phyloP scores from a whole-genome alignment of 1,140 invertebrate species.

The Capitella teleta region DNA sequence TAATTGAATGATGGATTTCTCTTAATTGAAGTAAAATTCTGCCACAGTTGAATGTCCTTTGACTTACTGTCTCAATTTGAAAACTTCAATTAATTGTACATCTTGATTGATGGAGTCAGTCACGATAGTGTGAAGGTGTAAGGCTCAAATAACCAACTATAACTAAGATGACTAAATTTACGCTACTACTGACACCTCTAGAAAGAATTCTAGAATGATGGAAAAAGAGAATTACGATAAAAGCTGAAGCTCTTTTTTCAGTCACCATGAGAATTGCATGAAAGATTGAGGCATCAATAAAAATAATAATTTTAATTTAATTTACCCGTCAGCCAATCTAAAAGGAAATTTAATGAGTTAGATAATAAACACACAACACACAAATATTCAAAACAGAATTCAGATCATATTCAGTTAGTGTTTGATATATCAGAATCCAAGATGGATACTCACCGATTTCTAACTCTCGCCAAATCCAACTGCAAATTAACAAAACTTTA shows the following conservation, averaged over 20 bases:
- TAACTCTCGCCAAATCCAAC: conserved; percentile 26
- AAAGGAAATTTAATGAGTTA: background rate
- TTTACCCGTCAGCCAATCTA: too few species aligned
- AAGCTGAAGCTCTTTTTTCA: background rate
- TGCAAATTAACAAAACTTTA: conserved; percentile 16
- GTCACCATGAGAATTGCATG: background rate
- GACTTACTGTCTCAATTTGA: background rate
- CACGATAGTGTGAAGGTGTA: too few species aligned
- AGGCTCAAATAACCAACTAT: too few species aligned
- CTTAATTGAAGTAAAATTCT: background rate
- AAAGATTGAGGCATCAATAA: background rate
- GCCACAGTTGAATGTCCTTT: background rate
- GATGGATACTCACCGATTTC: conserved; percentile 19
- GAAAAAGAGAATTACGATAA: background rate
- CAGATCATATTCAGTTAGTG: background rate
- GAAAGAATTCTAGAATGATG: background rate
- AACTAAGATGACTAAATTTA: too few species aligned
- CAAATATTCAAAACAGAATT: background rate
- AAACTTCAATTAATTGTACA: background rate
- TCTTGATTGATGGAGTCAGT: background rate
- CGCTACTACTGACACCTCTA: too few species aligned
- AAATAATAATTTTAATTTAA: background rate
- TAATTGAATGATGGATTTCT: background rate
- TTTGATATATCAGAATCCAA: background rate
- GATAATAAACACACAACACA: background rate